Evolutionary conservation across 2,797 vertebrate species (phyloP).

Genomic region (Microctenopoma stevenorrisi): DNA sequence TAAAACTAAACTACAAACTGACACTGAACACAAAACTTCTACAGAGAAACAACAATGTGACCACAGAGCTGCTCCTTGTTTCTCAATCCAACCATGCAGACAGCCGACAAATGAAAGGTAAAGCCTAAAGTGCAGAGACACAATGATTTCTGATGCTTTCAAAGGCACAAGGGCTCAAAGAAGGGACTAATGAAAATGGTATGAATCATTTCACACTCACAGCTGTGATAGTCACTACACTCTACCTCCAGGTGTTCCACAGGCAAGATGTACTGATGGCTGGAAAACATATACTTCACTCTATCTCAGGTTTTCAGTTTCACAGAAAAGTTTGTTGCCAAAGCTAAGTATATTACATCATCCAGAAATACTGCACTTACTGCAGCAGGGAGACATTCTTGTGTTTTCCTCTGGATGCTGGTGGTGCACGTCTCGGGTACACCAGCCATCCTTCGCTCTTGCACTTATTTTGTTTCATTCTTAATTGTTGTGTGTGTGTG

Average conservation of each 20-base stretch:
- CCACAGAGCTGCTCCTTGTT: background rate
- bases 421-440: background rate
- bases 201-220: background rate
- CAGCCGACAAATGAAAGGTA: background rate
- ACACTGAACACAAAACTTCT: background rate
- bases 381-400: background rate
- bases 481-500: background rate
- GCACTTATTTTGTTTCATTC: constrained; percentile 3
- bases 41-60: background rate
- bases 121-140: background rate
- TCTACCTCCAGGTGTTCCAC: background rate
- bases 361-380: background rate
- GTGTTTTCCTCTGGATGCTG: constrained; percentile 23
- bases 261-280: background rate
- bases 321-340: too few relatives aligned
- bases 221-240: background rate
- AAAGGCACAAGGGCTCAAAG: background rate
- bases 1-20: too few relatives aligned
- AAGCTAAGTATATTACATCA: background rate
- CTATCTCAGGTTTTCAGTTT: too few relatives aligned
- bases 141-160: background rate
- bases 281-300: background rate
- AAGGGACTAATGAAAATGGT: background rate
- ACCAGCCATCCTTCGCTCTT: background rate
- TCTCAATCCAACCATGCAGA: background rate